Base-by-base conservation (phyloP, 2,888 invertebrate genomes). In the Taphrorychus bicolor region DNA sequence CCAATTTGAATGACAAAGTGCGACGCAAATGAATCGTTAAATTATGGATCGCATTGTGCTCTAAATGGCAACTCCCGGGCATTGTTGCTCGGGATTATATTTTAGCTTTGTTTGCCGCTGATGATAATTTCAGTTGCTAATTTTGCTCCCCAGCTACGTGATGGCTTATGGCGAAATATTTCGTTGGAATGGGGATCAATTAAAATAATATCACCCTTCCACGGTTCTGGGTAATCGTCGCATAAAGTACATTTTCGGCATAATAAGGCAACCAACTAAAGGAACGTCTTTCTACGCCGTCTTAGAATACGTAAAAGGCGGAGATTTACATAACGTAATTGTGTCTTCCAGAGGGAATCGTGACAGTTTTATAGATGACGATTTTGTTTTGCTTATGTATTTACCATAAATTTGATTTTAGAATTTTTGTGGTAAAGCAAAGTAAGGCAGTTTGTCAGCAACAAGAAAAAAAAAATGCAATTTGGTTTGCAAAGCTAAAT, bases 11-110 rank as follows among this genome's bases (percentile, higher is more conserved):
- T 51, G 51, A 51, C 51, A 51, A 51, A 51, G 51, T 51, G 51
- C 19, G n/a, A 19, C 51, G 53, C 24, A 53, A 53, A 53, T 53
- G 23, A 24, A 53, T 53, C 53, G 24, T 53, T 53, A 53, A 53
- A 53, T 16, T 53, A 53, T 53, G 23, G 19, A 53, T 53, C 0
- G 53, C 53, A 53, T 53, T 53, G 19, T 53, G 22, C 24, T 17
- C 21, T 24, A 17, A 53, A 53, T 24, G n/a, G 24, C 24, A 24
- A 9, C 24, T 16, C 56, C 18, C 11, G 9, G n/a, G 9, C 51
- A 19, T 45, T 45, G 45, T 45, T 45, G 45, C 17, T 14, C 14
- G 17, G 32, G 32, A 32, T 32, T 32, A 32, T 32, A 32, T 32
- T 32, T 32, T 32, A 32, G 32, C 32, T 32, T 32, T 32, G 18